phyloP scores from a whole-genome alignment of 2,888 invertebrate genomes.

The Melitaea athalia region DNA sequence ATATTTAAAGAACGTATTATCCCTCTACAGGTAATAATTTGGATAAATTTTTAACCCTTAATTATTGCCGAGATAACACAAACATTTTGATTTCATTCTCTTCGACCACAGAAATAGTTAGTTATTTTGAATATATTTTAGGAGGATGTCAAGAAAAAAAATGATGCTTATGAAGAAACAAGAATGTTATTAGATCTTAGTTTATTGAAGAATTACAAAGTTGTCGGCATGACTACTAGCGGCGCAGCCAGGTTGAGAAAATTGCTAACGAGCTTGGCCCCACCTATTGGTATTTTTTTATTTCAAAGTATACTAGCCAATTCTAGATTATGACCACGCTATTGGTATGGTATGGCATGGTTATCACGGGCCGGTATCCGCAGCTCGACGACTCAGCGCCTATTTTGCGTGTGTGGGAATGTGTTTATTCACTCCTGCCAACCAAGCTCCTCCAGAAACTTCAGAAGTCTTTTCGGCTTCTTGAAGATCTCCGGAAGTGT shows the following conservation, averaged over 20 bases:
- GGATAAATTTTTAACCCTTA: conserved; percentile 14
- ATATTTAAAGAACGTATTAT: conserved; percentile 45
- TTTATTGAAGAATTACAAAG: conserved; percentile 70
- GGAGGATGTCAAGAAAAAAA: conserved; percentile 45
- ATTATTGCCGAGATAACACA: too few relatives aligned
- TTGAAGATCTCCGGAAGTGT: too few relatives aligned
- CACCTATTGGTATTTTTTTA: conserved; percentile 81
- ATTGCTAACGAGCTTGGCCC: conserved; percentile 82
- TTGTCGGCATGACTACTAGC: conserved; percentile 90
- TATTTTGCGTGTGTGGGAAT: too few relatives aligned
- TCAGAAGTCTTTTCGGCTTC: too few relatives aligned
- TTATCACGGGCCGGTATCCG: too few relatives aligned
- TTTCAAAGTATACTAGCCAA: too few relatives aligned
- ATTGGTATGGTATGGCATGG: too few relatives aligned
- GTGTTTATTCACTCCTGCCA: too few relatives aligned
- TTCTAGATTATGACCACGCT: too few relatives aligned
- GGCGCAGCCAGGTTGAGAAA: conserved; percentile 87
- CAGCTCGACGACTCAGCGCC: too few relatives aligned
- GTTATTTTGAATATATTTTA: conserved; percentile 33
- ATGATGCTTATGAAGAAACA: conserved; percentile 68
- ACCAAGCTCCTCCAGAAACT: too few relatives aligned
- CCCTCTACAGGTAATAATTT: conserved; percentile 51
- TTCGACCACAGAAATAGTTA: not conserved
- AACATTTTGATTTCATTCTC: too few relatives aligned
- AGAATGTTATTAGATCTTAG: conserved; percentile 81